Evolutionary conservation across 1,140 invertebrate species (phyloP).

Genomic region (Ostrea denselamellosa): DNA sequence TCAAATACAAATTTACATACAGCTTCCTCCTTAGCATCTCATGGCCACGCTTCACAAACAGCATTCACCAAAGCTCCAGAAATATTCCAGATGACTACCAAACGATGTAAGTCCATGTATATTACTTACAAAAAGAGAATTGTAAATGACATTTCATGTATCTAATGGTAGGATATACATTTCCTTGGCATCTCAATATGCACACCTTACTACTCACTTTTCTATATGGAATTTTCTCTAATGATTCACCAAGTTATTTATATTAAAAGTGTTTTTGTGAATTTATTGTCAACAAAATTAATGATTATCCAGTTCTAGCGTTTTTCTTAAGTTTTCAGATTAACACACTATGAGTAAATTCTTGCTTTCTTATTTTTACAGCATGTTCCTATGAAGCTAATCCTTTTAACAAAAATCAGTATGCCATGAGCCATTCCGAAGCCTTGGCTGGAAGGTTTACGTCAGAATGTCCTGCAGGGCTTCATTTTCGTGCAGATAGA

Average conservation of each 20-base stretch:
- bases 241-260: no score
- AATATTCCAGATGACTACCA: neutral
- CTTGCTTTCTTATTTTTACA: neutral
- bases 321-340: no score
- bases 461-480: constrained; percentile 5
- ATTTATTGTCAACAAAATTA: no score
- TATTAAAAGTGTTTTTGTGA: no score
- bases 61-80: neutral
- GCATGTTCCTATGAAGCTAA: neutral
- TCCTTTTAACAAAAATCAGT: constrained; percentile 14
- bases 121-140: no score
- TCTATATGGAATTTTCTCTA: no score
- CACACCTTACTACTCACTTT: no score
- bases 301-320: no score
- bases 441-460: neutral
- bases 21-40: neutral
- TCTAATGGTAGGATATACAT: neutral
- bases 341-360: no score
- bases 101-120: neutral
- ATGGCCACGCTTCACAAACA: neutral
- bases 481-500: constrained; percentile 1
- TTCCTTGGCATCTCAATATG: neutral
- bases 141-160: no score
- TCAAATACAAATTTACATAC: neutral
- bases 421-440: constrained; percentile 4